phyloP scores from a whole-genome alignment of 92 coral and sea anemone genomes.

The Isaurus tuberculatus region DNA sequence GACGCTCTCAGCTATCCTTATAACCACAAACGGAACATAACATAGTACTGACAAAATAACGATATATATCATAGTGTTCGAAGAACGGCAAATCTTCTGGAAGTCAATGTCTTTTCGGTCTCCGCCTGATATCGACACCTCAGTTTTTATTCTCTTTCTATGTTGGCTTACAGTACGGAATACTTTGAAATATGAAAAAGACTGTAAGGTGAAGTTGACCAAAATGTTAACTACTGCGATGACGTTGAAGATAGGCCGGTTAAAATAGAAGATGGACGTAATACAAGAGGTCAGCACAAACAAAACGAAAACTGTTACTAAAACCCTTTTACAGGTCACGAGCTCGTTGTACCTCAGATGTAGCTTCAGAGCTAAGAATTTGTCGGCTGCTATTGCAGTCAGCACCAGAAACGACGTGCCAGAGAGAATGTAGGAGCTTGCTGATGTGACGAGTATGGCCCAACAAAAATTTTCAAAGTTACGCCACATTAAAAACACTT shows the following conservation, averaged over 20 bases:
- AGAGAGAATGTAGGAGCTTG: constrained; percentile 36
- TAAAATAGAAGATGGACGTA: constrained; percentile 14
- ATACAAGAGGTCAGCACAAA: constrained; percentile 13
- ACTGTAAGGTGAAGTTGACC: constrained; percentile 9
- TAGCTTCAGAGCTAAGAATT: constrained; percentile 3
- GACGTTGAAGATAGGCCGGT: constrained; percentile 25
- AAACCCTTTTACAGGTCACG: constrained; percentile 3
- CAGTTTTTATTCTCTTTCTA: constrained; percentile 10
- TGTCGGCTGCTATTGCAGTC: constrained; percentile 29
- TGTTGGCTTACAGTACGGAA: constrained; percentile 9
- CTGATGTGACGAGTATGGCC: constrained; percentile 35
- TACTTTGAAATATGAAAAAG: constrained; percentile 31
- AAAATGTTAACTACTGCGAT: constrained; percentile 33
- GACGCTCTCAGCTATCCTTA: constrained; percentile 25
- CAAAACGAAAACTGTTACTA: neutral
- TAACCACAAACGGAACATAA: constrained; percentile 33
- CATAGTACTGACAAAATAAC: constrained; percentile 27
- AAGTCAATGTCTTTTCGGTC: neutral
- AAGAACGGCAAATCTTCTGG: constrained; percentile 22
- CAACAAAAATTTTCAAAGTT: constrained; percentile 10
- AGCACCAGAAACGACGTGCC: constrained; percentile 32
- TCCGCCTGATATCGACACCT: neutral
- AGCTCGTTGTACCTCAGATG: constrained; percentile 35
- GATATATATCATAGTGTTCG: constrained; percentile 31
- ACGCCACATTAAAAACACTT: constrained; percentile 8